Conservation (phyloP, 2,113 vertebrate genomes). For the Opisthocomus hoazin region DNA sequence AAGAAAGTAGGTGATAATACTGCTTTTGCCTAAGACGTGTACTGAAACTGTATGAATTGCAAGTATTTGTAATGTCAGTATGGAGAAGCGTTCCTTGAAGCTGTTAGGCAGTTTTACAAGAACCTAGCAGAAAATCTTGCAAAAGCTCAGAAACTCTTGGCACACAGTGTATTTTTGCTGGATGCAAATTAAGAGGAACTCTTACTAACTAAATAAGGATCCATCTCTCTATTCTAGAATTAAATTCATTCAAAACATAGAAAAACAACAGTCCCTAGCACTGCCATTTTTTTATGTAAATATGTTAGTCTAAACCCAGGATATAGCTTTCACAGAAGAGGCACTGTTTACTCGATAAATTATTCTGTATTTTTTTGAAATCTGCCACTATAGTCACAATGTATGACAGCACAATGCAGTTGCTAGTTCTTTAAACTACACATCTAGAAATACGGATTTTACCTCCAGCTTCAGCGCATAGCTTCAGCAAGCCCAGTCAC, state of each 20-base stretch:
- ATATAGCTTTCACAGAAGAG: neutral
- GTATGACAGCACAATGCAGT: neutral
- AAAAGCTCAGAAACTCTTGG: neutral
- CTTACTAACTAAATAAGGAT: neutral
- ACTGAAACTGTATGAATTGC: neutral
- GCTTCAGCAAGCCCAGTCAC: neutral
- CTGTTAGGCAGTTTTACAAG: neutral
- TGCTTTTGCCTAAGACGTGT: neutral
- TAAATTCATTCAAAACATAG: neutral
- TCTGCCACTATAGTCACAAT: neutral
- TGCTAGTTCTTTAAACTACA: neutral
- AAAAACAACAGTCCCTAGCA: neutral
- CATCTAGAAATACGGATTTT: neutral
- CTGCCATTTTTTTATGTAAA: neutral
- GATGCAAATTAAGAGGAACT: conserved; percentile 1
- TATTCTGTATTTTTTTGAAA: neutral
- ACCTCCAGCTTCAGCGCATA: neutral
- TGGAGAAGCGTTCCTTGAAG: neutral
- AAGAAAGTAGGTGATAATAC: neutral
- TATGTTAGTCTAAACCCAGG: neutral
- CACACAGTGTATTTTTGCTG: neutral
- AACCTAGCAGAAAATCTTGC: neutral
- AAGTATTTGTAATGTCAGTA: neutral
- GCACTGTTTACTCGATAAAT: neutral
- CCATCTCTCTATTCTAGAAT: neutral